Percentiles rank a stretch among this genome's conserved stretches.
phyloP scores from a whole-genome alignment of 2,113 vertebrate species.

The Heterotilapia buettikoferi region DNA sequence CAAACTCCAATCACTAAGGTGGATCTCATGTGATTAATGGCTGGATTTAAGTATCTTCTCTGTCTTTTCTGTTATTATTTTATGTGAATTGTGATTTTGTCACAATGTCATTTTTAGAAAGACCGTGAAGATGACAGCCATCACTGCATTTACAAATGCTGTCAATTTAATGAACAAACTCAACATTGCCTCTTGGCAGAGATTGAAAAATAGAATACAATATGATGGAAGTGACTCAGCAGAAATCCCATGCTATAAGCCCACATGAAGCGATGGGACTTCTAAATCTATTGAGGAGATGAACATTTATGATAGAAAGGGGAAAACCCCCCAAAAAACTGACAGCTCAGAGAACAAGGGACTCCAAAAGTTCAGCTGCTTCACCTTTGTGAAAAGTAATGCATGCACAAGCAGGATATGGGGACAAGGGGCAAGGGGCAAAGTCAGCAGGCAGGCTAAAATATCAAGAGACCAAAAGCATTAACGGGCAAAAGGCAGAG shows the following conservation, averaged over 20 bases:
- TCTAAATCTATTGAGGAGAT: neutral
- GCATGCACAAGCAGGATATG: neutral
- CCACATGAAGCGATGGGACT: neutral
- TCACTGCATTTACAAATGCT: neutral
- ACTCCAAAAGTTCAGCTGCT: neutral
- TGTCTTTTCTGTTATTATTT: neutral
- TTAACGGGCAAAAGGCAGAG: neutral
- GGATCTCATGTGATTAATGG: neutral
- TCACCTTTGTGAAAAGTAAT: neutral
- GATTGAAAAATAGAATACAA: neutral
- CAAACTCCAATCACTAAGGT: neutral
- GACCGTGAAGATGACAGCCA: neutral
- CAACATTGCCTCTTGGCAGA: neutral
- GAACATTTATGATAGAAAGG: neutral
- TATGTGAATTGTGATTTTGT: neutral
- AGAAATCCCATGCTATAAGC: neutral
- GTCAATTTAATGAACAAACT: neutral
- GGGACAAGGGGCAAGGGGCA: neutral
- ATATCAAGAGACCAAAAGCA: neutral
- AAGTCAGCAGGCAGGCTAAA: neutral
- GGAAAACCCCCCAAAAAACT: accelerated
- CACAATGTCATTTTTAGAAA: neutral
- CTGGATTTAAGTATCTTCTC: neutral
- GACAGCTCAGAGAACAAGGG: neutral
- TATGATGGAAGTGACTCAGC: neutral